Evolutionary conservation across 2,888 invertebrate species (phyloP).

Genomic region (Parthenolecanium corni): DNA sequence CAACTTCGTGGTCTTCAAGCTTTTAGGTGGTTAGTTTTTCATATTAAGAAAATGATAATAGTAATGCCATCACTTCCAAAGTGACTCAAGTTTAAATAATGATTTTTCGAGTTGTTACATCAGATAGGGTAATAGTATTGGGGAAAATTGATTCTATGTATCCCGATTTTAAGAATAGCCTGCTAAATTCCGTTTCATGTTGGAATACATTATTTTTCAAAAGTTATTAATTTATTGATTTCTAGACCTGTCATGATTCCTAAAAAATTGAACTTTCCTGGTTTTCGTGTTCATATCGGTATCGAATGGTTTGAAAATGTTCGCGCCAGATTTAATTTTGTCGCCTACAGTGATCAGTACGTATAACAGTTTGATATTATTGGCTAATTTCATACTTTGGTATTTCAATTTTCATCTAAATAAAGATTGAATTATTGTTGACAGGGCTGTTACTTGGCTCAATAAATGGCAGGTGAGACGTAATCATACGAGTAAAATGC

Average conservation of each 20-base stretch:
- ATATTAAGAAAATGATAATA: too few species aligned
- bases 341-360: slow-evolving; percentile 47
- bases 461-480: slow-evolving; percentile 58
- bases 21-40: too few species aligned
- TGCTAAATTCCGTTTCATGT: neutral
- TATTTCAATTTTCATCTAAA: too few species aligned
- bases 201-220: neutral
- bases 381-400: too few species aligned
- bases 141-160: too few species aligned
- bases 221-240: slow-evolving; percentile 28
- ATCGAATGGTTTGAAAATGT: slow-evolving; percentile 45
- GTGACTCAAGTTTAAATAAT: too few species aligned
- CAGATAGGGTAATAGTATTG: too few species aligned
- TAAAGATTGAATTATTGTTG: too few species aligned
- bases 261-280: slow-evolving; percentile 40
- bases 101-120: too few species aligned
- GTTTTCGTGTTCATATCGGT: slow-evolving; percentile 41
- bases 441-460: slow-evolving; percentile 55
- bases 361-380: too few species aligned
- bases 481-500: slow-evolving; percentile 53
- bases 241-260: slow-evolving; percentile 41
- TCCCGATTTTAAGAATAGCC: neutral
- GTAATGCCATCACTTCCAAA: too few species aligned
- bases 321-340: slow-evolving; percentile 42
- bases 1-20: too few species aligned